These are phyloP conservation scores for Zaprionus gabonicus DNA, from an alignment of 1,140 invertebrate species.

Conservation along the genomic window DNA sequence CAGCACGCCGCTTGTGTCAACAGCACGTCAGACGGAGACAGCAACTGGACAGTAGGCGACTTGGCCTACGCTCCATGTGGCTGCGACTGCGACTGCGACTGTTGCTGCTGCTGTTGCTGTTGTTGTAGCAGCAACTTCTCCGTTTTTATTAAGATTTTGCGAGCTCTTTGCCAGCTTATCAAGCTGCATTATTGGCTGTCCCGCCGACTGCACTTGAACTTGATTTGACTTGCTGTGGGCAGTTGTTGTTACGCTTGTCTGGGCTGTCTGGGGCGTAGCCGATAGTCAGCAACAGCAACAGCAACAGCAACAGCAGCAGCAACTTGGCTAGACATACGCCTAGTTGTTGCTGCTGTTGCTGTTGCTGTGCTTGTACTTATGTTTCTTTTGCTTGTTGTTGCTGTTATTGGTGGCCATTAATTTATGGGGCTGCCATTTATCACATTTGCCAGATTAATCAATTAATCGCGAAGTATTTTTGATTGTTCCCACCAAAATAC, in stretches of 20 bases:
- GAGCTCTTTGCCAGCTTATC: constrained; percentile 59
- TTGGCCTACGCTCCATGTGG: constrained; percentile 48
- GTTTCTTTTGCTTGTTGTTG: constrained; percentile 30
- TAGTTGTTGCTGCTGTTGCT: constrained; percentile 34
- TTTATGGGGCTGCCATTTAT: constrained; percentile 81
- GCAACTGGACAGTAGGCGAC: constrained; percentile 68
- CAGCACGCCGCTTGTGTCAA: constrained; percentile 68
- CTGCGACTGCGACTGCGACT: constrained; percentile 33
- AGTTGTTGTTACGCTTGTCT: constrained; percentile 81
- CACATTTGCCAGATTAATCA: constrained; percentile 83
- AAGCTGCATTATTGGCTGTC: constrained; percentile 64
- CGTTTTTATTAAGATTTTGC: constrained; percentile 58
- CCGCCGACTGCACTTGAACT: constrained; percentile 58
- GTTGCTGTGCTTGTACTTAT: constrained; percentile 46
- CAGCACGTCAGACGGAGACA: constrained; percentile 71
- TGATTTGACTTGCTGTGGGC: constrained; percentile 74
- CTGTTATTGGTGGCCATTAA: constrained; percentile 73
- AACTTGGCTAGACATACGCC: constrained; percentile 59
- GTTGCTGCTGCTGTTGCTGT: constrained; percentile 30
- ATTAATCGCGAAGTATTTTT: constrained; percentile 68
- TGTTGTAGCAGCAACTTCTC: constrained; percentile 29
- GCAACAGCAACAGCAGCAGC: constrained; percentile 33
- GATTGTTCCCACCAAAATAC: constrained; percentile 9
- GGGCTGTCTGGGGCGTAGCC: constrained; percentile 69
- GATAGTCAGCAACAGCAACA: constrained; percentile 62